phyloP scores from a whole-genome alignment of 1,140 invertebrate species.

The Choristoneura fumiferana region DNA sequence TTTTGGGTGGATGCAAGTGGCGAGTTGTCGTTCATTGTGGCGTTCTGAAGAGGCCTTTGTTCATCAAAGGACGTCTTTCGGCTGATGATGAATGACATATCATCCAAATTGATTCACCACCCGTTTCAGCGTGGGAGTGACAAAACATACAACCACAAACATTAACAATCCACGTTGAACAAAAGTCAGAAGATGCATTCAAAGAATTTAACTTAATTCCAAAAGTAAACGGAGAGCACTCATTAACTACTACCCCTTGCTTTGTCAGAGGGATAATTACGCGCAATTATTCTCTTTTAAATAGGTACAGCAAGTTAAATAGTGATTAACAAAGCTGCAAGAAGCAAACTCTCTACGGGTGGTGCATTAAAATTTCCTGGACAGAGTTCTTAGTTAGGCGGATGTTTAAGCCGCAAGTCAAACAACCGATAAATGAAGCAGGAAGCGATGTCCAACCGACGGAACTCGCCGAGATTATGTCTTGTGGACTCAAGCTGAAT shows the following conservation, averaged over 20 bases:
- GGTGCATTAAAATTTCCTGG: conserved; percentile 36
- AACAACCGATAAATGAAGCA: conserved; percentile 24
- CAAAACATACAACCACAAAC: too few species aligned
- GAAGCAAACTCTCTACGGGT: conserved; percentile 22
- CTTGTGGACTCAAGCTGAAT: neutral
- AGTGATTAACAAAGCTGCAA: conserved; percentile 21
- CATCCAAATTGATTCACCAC: too few species aligned
- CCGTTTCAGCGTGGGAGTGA: too few species aligned
- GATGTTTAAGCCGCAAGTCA: conserved; percentile 32
- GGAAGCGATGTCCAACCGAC: conserved; percentile 7
- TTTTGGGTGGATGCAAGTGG: too few species aligned
- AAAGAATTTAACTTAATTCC: neutral
- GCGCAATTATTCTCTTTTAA: conserved; percentile 31
- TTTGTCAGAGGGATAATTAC: conserved; percentile 21
- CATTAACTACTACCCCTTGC: neutral
- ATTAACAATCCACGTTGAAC: too few species aligned
- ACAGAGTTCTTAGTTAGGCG: conserved; percentile 26
- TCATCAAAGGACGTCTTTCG: too few species aligned
- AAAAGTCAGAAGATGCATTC: too few species aligned
- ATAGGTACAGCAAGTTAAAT: conserved; percentile 24
- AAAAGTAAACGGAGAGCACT: neutral
- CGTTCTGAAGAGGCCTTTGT: too few species aligned
- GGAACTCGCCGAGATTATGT: conserved; percentile 6
- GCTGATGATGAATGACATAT: too few species aligned
- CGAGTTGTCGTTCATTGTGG: too few species aligned